phyloP scores from a whole-genome alignment of 2,113 vertebrate genomes.

The Onychostoma macrolepis region DNA sequence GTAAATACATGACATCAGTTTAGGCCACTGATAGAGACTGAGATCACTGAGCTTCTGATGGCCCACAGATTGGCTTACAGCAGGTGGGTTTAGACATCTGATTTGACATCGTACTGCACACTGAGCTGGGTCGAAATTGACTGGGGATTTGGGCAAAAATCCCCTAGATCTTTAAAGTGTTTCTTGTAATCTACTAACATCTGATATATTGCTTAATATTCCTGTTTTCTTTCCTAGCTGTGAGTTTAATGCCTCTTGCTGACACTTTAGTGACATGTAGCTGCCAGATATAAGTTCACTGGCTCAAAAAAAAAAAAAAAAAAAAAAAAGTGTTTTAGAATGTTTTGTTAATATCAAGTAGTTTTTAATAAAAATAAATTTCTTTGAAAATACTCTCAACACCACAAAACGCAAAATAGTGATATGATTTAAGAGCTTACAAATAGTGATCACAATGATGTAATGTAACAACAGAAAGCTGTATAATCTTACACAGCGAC shows the following conservation, averaged over 20 bases:
- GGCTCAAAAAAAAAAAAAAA: neutral
- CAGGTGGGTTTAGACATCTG: constrained; percentile 39
- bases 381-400: neutral
- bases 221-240: neutral
- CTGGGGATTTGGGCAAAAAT: neutral
- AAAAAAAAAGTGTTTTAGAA: neutral
- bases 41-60: constrained; percentile 9
- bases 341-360: neutral
- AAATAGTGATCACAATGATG: neutral
- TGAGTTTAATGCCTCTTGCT: constrained; percentile 1
- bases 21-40: neutral
- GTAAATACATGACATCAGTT: constrained; percentile 26
- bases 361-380: neutral
- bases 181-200: neutral
- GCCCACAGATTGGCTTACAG: constrained; percentile 25
- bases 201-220: neutral
- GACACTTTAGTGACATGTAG: neutral
- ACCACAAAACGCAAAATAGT: neutral
- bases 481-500: neutral
- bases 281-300: neutral
- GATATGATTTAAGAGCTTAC: neutral
- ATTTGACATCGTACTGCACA: neutral
- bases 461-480: neutral
- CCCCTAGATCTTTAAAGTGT: neutral
- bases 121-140: neutral